Percentiles rank a stretch among this genome's conserved stretches.
These are phyloP conservation scores for Schlechtendalia chinensis DNA, from an alignment of 1,140 invertebrate genomes.

Conservation along the genomic window DNA sequence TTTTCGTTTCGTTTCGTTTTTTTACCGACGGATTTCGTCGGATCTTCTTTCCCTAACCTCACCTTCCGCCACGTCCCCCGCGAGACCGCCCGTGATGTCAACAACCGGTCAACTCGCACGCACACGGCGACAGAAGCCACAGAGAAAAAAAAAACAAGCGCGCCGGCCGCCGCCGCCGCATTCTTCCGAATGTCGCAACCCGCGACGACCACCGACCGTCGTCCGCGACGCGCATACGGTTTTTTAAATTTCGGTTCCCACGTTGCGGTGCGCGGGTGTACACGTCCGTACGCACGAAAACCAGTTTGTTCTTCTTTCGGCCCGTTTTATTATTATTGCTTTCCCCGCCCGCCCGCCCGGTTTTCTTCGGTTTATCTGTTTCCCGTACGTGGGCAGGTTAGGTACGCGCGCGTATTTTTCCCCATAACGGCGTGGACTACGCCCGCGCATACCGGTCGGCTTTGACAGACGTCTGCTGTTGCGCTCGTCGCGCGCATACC, in stretches of 20 bases:
- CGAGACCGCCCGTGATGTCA: constrained; percentile 36
- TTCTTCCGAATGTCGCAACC: constrained; percentile 47
- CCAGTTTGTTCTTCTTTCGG: constrained; percentile 43
- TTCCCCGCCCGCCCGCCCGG: too few species aligned
- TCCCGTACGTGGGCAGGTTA: too few species aligned
- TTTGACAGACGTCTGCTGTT: constrained; percentile 32
- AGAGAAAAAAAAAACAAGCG: constrained; percentile 29
- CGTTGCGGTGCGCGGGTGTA: constrained; percentile 47
- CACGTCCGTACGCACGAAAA: constrained; percentile 15
- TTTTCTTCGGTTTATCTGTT: too few species aligned
- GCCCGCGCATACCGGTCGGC: constrained; percentile 47
- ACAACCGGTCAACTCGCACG: constrained; percentile 42
- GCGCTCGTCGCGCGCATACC: constrained; percentile 7
- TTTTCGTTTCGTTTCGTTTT: too few species aligned
- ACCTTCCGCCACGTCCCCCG: too few species aligned
- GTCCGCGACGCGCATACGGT: background rate
- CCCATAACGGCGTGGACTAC: constrained; percentile 37
- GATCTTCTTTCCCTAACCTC: too few species aligned
- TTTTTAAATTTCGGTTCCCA: constrained; percentile 48
- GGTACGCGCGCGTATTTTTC: background rate
- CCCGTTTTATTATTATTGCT: background rate
- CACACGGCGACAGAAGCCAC: constrained; percentile 42
- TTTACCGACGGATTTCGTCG: too few species aligned
- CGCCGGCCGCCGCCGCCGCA: constrained; percentile 19
- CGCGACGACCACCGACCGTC: constrained; percentile 44